Percentiles rank a stretch among this genome's conserved stretches.
phyloP scores from a whole-genome alignment of 1,140 invertebrate genomes.

The Achroia grisella region DNA sequence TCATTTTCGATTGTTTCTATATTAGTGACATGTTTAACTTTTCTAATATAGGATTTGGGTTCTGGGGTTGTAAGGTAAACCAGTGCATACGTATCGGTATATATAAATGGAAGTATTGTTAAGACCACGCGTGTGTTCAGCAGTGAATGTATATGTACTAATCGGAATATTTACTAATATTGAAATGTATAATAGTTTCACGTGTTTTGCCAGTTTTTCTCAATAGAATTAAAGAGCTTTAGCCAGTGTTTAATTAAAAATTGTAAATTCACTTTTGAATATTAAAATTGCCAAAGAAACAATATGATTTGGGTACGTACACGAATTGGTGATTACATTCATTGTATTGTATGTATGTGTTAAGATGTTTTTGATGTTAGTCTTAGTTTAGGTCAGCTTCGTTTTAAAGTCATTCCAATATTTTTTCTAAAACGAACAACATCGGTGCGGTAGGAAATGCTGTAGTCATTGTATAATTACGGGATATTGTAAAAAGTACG shows the following conservation, averaged over 20 bases:
- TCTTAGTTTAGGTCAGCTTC: constrained; percentile 23
- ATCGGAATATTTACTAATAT: constrained; percentile 4
- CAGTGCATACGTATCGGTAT: too few species aligned
- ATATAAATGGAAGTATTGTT: too few species aligned
- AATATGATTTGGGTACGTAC: constrained; percentile 44
- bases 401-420: constrained; percentile 60
- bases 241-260: constrained; percentile 51
- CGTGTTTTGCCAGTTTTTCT: constrained; percentile 57
- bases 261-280: constrained; percentile 72
- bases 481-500: constrained; percentile 63
- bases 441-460: constrained; percentile 49
- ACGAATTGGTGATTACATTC: constrained; percentile 30
- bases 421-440: constrained; percentile 52
- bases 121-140: too few species aligned
- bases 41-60: too few species aligned
- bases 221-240: constrained; percentile 60
- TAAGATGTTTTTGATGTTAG: too few species aligned
- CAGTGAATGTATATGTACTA: too few species aligned
- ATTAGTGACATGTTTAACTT: too few species aligned
- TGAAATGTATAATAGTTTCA: constrained; percentile 48
- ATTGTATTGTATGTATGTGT: constrained; percentile 2
- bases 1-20: too few species aligned
- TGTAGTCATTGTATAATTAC: constrained; percentile 52
- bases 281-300: constrained; percentile 68
- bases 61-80: too few species aligned